These are phyloP conservation scores for Ploceus nigricollis DNA, from an alignment of 2,113 vertebrate genomes.

Conservation along the genomic window DNA sequence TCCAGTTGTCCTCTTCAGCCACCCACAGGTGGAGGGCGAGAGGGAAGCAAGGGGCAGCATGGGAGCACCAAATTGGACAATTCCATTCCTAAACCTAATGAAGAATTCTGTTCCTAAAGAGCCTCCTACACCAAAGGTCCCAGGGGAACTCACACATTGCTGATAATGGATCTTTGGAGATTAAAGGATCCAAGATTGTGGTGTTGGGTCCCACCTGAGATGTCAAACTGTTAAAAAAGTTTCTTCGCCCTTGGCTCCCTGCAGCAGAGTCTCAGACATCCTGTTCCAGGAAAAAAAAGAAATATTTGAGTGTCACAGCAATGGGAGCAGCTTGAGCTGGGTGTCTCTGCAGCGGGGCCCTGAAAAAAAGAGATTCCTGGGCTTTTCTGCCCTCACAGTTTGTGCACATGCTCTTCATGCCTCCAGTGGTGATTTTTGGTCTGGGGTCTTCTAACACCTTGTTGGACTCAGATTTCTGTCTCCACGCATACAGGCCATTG, in stretches of 20 bases:
- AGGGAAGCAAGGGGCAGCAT: background rate
- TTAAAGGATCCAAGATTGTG: background rate
- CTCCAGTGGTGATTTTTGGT: background rate
- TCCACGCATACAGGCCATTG: background rate
- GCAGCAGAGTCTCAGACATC: background rate
- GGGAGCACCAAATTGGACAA: background rate
- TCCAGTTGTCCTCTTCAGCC: background rate
- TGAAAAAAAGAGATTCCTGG: background rate
- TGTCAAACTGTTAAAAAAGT: background rate
- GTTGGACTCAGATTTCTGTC: background rate
- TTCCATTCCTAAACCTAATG: background rate
- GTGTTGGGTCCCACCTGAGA: background rate
- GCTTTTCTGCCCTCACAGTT: background rate
- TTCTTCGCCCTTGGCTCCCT: background rate
- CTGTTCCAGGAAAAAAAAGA: background rate
- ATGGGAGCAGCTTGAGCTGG: background rate
- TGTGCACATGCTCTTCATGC: background rate
- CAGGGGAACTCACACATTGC: accelerated
- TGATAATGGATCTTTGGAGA: background rate
- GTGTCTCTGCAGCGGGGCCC: background rate
- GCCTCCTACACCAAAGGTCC: background rate
- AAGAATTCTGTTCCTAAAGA: too few species aligned
- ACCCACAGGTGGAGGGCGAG: background rate
- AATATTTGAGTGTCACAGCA: background rate
- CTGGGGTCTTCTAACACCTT: background rate